A percentile compares a stretch with the other conserved stretches of the same genome.
These are phyloP conservation scores for Indicator indicator DNA, from an alignment of 2,113 vertebrate species.

Conservation along the genomic window DNA sequence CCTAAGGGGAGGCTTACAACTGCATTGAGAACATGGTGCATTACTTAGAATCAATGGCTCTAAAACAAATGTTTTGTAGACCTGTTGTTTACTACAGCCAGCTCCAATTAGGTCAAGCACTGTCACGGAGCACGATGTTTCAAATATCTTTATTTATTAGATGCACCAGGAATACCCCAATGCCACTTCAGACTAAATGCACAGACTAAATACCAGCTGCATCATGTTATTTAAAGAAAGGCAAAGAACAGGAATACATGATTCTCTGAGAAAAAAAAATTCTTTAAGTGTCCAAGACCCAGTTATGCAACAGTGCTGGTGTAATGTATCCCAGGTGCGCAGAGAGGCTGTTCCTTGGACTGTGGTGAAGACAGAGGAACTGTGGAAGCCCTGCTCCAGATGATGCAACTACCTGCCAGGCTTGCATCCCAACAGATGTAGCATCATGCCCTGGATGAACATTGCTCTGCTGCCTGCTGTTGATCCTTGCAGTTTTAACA, in stretches of 20 bases:
- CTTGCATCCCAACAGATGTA: neutral
- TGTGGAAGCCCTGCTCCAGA: fast-evolving
- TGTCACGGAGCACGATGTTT: conserved; percentile 7
- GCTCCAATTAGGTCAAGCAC: neutral
- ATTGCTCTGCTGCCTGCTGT: neutral
- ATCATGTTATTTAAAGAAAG: conserved; percentile 12
- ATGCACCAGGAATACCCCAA: neutral
- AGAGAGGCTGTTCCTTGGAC: neutral
- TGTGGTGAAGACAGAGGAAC: neutral
- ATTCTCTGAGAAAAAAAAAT: neutral
- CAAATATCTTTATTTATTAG: conserved; percentile 4
- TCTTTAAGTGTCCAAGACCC: neutral
- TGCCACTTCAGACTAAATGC: neutral
- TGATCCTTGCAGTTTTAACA: neutral
- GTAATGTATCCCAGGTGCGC: neutral
- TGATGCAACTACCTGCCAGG: neutral
- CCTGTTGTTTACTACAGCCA: neutral
- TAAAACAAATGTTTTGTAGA: neutral
- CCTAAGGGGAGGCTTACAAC: neutral
- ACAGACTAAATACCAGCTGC: neutral
- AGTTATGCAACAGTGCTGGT: neutral
- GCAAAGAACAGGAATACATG: neutral
- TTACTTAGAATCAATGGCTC: neutral
- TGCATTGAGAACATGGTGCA: neutral
- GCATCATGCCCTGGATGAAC: neutral